A percentile compares a stretch with the other conserved stretches of the same genome.
Conservation (phyloP, 1,140 invertebrate species). For the Heliconius hewitsoni region DNA sequence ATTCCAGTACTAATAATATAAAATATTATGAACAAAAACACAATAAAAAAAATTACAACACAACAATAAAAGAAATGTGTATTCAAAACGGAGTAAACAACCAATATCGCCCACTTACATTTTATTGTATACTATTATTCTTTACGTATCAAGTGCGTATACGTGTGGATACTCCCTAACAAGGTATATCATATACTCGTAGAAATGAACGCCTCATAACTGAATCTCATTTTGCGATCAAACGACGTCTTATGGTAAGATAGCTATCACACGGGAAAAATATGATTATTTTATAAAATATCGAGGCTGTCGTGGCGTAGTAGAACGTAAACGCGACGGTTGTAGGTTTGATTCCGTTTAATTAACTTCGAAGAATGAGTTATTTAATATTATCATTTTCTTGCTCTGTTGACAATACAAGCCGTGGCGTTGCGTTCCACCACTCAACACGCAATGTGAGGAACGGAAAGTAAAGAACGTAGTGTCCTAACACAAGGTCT, state of each 20-base stretch:
- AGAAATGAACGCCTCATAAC: conserved; percentile 39
- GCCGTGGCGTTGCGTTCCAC: too few species aligned
- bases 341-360: too few species aligned
- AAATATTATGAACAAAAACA: background rate
- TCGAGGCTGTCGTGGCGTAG: background rate
- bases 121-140: conserved; percentile 16
- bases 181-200: conserved; percentile 34
- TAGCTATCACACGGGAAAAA: conserved; percentile 34
- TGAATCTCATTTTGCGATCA: conserved; percentile 37
- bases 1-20: too few species aligned
- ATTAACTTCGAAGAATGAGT: too few species aligned
- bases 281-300: conserved; percentile 17
- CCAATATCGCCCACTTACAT: background rate
- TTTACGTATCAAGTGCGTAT: conserved; percentile 18
- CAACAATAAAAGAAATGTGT: background rate
- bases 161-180: conserved; percentile 30
- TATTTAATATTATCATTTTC: too few species aligned
- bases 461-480: background rate
- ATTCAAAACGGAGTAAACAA: background rate
- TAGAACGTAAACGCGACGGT: background rate
- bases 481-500: background rate
- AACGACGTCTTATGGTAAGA: conserved; percentile 27
- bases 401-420: too few species aligned
- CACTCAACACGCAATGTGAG: background rate
- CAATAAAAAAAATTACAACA: background rate